Evolutionary conservation across 2,888 invertebrate genomes (phyloP), one percentile per base, ranked within the genome.

Genomic region (Glaucopsyche alexis): DNA sequence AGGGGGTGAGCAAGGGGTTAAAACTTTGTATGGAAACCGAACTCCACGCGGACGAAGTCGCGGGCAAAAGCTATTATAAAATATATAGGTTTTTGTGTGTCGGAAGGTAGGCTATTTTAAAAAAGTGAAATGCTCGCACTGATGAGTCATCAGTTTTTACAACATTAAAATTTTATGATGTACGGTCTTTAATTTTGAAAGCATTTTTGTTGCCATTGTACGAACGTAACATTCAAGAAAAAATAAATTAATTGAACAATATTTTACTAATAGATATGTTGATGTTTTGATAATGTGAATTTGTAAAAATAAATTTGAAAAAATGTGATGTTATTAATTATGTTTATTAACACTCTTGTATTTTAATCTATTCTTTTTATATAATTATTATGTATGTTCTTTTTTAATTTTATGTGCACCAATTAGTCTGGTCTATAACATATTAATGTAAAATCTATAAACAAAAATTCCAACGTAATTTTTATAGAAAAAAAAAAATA

Each of bases 361-460:
- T 60, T 60, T 52, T 16, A n/a, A n/a, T n/a, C n/a, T 60, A 11
- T 11, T 29, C 55, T 60, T n/a, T n/a, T n/a, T n/a, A n/a, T n/a
- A n/a, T 60, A 60, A 60, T 9, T 60, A 19, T 11, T 29, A 29
- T 0, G 19, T 13, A 60, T 55, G 19, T 5, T 60, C 19, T 29
- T 19, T 60, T 52, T 60, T 13, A 19, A 19, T 60, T 60, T 60
- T 60, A 60, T 60, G 16, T 19, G 60, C 60, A 38, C 60, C 29
- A 7, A 60, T 60, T 60, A 55, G 29, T 60, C 19, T 55, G 4
- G 19, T 55, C 4, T n/a, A n/a, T n/a, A n/a, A n/a, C n/a, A n/a
- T 55, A 11, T 60, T 19, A 16, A n/a, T 19, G 1, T 29, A 0
- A 19, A 29, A 11, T 13, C 6, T 4, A 19, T 2, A 29, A 29